Evolutionary conservation across 1,140 invertebrate genomes (phyloP).

Genomic region (Drosophila neocordata): DNA sequence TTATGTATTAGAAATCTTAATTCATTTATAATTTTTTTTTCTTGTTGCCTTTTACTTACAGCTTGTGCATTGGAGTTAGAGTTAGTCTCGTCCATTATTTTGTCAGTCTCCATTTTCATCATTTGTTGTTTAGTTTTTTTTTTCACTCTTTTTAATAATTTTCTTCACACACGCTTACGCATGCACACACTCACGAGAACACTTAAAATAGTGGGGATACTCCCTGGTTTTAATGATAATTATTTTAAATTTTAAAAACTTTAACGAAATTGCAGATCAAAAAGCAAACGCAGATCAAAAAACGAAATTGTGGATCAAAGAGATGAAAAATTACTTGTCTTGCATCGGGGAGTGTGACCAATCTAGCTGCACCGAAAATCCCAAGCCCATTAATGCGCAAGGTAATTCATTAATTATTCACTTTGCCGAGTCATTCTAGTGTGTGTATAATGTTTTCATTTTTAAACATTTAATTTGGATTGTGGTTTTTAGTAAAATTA

Average conservation of each 20-base stretch:
- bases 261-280: not conserved
- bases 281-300: constrained; percentile 4
- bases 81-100: constrained; percentile 84
- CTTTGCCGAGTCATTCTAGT: not conserved
- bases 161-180: constrained; percentile 33
- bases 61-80: constrained; percentile 83
- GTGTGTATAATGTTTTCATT: not conserved
- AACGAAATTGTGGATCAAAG: constrained; percentile 7
- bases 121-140: constrained; percentile 76
- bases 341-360: constrained; percentile 1
- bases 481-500: not conserved
- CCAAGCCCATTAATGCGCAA: not conserved
- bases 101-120: constrained; percentile 85
- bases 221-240: not conserved
- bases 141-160: constrained; percentile 47
- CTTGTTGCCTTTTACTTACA: constrained; percentile 59
- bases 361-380: not conserved
- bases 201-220: constrained; percentile 5
- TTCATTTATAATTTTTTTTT: not conserved
- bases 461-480: constrained; percentile 4
- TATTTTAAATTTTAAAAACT: not conserved
- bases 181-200: constrained; percentile 31
- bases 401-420: not conserved
- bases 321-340: constrained; percentile 10
- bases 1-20: constrained; percentile 39